Evolutionary conservation across 2,888 invertebrate species (phyloP).

Genomic region (Parelbella ahira): DNA sequence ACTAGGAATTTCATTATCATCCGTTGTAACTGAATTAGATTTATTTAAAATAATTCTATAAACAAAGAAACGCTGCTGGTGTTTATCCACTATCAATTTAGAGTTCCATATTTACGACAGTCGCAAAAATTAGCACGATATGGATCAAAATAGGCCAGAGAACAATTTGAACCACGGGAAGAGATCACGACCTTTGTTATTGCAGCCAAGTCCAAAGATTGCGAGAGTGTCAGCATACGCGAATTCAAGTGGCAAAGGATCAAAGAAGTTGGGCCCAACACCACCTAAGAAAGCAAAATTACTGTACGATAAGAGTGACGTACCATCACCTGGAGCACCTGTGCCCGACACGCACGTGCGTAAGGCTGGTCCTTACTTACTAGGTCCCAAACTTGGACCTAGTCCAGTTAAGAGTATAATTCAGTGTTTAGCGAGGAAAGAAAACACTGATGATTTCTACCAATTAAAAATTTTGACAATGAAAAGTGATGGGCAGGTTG

Average conservation of each 20-base stretch:
- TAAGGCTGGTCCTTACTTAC: slow-evolving; percentile 84
- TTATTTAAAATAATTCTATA: too few relatives aligned
- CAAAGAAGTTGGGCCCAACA: slow-evolving; percentile 48
- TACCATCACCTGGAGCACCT: slow-evolving; percentile 73
- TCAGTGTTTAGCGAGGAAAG: slow-evolving; percentile 86
- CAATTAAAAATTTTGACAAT: slow-evolving; percentile 84
- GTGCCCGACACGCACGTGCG: slow-evolving; percentile 77
- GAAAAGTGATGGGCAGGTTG: slow-evolving; percentile 75
- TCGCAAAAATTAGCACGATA: slow-evolving; percentile 39
- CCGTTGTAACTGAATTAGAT: not conserved
- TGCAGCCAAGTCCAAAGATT: slow-evolving; percentile 66
- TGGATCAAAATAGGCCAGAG: slow-evolving; percentile 69
- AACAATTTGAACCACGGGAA: slow-evolving; percentile 65
- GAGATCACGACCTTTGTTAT: slow-evolving; percentile 69
- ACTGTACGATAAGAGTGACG: slow-evolving; percentile 54
- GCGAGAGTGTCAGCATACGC: slow-evolving; percentile 58
- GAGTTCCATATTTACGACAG: too few relatives aligned
- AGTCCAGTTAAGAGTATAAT: slow-evolving; percentile 89
- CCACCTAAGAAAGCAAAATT: slow-evolving; percentile 49
- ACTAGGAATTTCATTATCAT: slow-evolving; percentile 8
- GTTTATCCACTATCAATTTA: not conserved
- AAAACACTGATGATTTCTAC: slow-evolving; percentile 83
- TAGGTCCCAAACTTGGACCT: slow-evolving; percentile 85
- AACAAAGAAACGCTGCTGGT: too few relatives aligned
- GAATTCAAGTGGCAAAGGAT: slow-evolving; percentile 50